phyloP scores from a whole-genome alignment of 2,888 invertebrate genomes.

The Mechanitis mazaeus region DNA sequence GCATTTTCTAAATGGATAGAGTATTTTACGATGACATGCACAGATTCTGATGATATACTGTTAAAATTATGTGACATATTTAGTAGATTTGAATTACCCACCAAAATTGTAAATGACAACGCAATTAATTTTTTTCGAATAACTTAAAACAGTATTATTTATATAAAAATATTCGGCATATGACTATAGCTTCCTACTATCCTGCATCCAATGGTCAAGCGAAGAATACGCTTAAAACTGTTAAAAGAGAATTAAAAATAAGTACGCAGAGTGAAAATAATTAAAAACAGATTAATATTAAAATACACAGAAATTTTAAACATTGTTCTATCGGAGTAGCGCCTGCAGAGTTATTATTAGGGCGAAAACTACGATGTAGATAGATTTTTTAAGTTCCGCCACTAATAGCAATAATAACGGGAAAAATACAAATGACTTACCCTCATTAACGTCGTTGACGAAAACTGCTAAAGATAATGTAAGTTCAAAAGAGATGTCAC shows the following conservation, averaged over 20 bases:
- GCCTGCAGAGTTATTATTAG: slow-evolving; percentile 24
- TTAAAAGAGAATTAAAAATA: slow-evolving; percentile 26
- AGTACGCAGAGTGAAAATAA: slow-evolving; percentile 8
- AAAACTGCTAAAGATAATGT: too few species aligned
- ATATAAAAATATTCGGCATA: slow-evolving; percentile 21
- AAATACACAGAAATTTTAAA: slow-evolving; percentile 18
- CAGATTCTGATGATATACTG: slow-evolving; percentile 13
- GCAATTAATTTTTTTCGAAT: slow-evolving; percentile 20
- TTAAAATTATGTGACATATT: slow-evolving; percentile 18
- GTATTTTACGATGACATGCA: slow-evolving; percentile 18
- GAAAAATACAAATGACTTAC: too few species aligned
- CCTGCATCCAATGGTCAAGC: slow-evolving; percentile 27
- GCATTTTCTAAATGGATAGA: slow-evolving; percentile 22
- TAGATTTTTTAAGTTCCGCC: too few species aligned
- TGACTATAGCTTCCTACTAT: slow-evolving; percentile 17
- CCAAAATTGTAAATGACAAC: slow-evolving; percentile 26
- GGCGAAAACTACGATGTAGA: slow-evolving; percentile 19
- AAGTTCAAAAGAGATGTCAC: too few species aligned
- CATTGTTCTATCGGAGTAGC: slow-evolving; percentile 24
- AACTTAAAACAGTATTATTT: slow-evolving; percentile 18
- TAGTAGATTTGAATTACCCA: slow-evolving; percentile 18
- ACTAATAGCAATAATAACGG: too few species aligned
- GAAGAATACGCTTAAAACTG: slow-evolving; percentile 24
- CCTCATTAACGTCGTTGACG: too few species aligned
- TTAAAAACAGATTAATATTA: slow-evolving; percentile 19